Evolutionary conservation across 2,113 vertebrate genomes (phyloP), one percentile per base, ranked within the genome.

Genomic region (Tringa solitaria): DNA sequence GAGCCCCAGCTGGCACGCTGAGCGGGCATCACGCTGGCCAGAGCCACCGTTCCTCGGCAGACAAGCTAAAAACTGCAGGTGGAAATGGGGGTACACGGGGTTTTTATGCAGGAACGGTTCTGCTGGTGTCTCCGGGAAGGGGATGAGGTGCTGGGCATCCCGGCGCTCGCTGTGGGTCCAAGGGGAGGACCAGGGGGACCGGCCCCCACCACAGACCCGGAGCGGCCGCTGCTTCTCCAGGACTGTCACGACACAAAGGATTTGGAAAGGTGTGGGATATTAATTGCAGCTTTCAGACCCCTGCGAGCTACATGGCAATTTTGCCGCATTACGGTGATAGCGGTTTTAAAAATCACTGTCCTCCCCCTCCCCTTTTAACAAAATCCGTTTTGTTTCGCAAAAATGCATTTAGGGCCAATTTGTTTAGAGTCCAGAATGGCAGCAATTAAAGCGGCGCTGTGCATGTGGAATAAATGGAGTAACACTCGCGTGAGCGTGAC

Each of bases 221-320:
- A 1, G 4, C 63, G 10, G 60, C 54, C 3, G 0, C 41, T 2
- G 0, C n/a, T 23, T 28, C 60, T 54, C 63, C 10, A 4, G 51
- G 43, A 3, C 57, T 28, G 76, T 33, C 20, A 1, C 1, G 54
- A 24, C 80, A 90, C 93, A 93, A 87, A 95, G 84, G 64, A 51
- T 39, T 68, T 0, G 1, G 87, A 56, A 90, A 95, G 93, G 91
- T 94, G 80, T 27, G 81, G 61, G 77, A 20, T 74, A 51, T 72
- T 89, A 89, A 95, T 75, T 72, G 96, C 51, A 48, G 91, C 91
- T 96, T 84, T 91, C 94, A 90, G 80, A 5, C 46, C 73, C 53
- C 46, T 5, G 63, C 2, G 0, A 75, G 78, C 76, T 84, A 30
- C 83, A 1, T 26, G 57, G 84, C 60, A 94, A 96, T 97, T 96